Evolutionary conservation across 2,888 invertebrate species (phyloP).

Genomic region (Callinectes sapidus): DNA sequence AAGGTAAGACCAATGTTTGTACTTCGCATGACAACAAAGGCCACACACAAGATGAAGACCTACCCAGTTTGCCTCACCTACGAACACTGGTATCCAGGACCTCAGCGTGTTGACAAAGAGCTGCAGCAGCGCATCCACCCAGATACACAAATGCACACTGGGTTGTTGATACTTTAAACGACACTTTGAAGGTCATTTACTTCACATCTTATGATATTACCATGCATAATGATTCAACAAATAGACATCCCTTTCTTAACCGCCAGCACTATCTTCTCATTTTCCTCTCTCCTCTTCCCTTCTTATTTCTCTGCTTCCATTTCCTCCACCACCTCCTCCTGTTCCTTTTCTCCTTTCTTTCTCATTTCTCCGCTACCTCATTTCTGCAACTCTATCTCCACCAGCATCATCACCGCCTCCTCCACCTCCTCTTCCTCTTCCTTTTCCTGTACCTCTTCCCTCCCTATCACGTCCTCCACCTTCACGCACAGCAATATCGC

Average conservation of each 20-base stretch:
- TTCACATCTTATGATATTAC: background rate
- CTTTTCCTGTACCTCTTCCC: background rate
- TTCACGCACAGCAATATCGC: constrained; percentile 34
- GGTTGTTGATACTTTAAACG: background rate
- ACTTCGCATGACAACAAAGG: background rate
- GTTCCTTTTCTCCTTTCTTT: background rate
- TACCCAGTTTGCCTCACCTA: background rate
- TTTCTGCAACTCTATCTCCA: background rate
- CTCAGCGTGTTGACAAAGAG: background rate
- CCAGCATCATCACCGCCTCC: background rate
- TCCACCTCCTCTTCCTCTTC: background rate
- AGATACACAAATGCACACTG: background rate
- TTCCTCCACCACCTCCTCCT: background rate
- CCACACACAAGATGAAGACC: background rate
- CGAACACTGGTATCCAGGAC: background rate
- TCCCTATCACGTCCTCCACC: background rate
- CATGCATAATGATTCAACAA: background rate
- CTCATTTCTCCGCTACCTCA: constrained; percentile 5
- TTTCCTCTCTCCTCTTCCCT: background rate
- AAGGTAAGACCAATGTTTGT: background rate
- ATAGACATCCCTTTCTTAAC: background rate
- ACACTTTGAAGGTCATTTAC: background rate
- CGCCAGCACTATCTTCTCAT: background rate
- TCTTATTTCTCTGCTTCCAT: background rate
- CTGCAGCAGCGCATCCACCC: background rate